phyloP scores from a whole-genome alignment of 2,113 vertebrate genomes.

The Dicerorhinus sumatrensis region DNA sequence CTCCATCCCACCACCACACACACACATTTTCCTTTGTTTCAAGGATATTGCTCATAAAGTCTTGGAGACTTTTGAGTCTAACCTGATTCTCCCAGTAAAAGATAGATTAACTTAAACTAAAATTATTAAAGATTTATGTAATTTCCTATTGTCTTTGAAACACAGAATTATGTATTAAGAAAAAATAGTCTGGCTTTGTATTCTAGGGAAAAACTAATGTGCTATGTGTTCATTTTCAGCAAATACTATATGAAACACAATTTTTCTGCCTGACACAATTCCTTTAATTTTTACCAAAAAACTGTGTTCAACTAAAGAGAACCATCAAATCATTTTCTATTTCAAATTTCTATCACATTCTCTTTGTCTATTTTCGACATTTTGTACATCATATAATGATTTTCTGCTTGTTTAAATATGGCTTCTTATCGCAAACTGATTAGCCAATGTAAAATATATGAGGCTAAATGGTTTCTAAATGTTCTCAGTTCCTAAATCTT shows the following conservation, averaged over 20 bases:
- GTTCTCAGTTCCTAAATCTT: conserved; percentile 77
- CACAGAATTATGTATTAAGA: conserved; percentile 13
- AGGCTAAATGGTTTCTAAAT: conserved; percentile 26
- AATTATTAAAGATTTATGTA: conserved; percentile 46
- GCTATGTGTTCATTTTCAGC: conserved; percentile 78
- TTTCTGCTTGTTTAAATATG: conserved; percentile 85
- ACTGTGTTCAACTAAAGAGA: conserved; percentile 70
- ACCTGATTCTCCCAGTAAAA: neutral
- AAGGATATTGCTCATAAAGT: neutral
- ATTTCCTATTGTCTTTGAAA: conserved; percentile 71
- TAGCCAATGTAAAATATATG: conserved; percentile 61
- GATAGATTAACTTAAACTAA: conserved; percentile 40
- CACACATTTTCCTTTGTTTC: neutral
- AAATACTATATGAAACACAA: conserved; percentile 77
- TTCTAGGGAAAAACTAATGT: conserved; percentile 15
- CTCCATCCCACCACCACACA: fast-evolving
- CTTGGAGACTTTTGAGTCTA: neutral
- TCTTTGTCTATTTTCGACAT: conserved; percentile 43
- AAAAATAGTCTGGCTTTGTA: conserved; percentile 30
- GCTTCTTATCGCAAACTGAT: conserved; percentile 78
- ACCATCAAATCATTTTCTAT: conserved; percentile 81
- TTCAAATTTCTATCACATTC: conserved; percentile 70
- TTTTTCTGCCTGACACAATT: conserved; percentile 84
- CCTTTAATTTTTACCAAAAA: conserved; percentile 81
- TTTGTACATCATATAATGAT: conserved; percentile 84